Conservation (phyloP, 2,113 vertebrate species). For the Megaceryle maxima region DNA sequence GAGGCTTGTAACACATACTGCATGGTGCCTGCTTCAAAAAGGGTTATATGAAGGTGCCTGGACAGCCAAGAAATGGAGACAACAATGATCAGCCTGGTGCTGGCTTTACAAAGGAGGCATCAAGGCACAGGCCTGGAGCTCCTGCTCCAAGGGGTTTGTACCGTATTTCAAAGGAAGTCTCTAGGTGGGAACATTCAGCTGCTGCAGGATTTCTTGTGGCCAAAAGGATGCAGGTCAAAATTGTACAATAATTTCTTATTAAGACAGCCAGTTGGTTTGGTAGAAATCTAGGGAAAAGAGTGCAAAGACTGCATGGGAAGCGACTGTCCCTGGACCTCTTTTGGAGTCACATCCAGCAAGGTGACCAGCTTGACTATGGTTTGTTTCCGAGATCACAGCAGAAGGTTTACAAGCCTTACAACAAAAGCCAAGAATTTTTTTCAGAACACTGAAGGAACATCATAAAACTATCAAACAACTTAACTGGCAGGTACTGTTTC, state of each 20-base stretch:
- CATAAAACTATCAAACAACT: background rate
- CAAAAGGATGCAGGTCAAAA: background rate
- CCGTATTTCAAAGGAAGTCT: background rate
- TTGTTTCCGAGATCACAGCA: background rate
- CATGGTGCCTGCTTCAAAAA: background rate
- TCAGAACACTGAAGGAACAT: background rate
- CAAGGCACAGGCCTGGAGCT: background rate
- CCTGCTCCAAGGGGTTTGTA: background rate
- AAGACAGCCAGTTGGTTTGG: background rate
- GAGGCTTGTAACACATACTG: background rate
- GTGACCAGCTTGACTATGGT: background rate
- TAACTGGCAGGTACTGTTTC: background rate
- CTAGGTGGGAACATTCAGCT: background rate
- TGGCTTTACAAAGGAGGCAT: background rate
- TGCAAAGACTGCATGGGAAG: background rate
- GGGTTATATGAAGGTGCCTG: background rate
- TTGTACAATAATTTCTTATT: background rate
- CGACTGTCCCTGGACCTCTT: background rate
- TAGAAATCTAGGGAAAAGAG: background rate
- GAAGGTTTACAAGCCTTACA: background rate
- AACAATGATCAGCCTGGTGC: no score
- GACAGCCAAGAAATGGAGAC: background rate
- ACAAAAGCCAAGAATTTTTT: background rate
- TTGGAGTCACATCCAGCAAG: fast-evolving
- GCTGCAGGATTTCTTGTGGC: background rate